These are phyloP conservation scores for Andrena hattorfiana DNA, from an alignment of 2,888 invertebrate species.

Conservation along the genomic window DNA sequence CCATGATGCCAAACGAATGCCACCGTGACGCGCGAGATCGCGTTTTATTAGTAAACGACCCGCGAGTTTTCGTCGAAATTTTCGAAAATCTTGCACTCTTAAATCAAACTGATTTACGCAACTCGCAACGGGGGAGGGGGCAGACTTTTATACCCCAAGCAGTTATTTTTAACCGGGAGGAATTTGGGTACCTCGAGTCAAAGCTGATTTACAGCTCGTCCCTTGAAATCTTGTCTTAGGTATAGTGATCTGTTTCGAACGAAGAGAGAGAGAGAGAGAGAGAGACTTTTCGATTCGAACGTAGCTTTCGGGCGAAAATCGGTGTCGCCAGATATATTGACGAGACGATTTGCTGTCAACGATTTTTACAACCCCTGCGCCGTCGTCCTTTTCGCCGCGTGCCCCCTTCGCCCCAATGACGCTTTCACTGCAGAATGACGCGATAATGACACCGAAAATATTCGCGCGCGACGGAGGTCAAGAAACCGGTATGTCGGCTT, in stretches of 20 bases:
- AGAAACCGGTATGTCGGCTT: conserved; percentile 76
- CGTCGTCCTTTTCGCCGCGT: background rate
- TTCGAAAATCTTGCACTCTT: conserved; percentile 7
- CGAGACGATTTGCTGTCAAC: background rate
- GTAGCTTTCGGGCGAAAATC: background rate
- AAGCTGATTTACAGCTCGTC: conserved; percentile 12
- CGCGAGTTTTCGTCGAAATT: background rate
- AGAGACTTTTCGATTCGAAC: no score
- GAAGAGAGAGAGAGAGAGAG: no score
- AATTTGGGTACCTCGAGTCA: conserved; percentile 15
- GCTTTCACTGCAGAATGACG: conserved; percentile 50
- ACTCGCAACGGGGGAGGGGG: background rate
- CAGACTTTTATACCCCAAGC: background rate
- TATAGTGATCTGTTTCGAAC: background rate
- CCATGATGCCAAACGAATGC: no score
- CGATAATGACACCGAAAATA: conserved; percentile 77
- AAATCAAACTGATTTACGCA: conserved; percentile 27
- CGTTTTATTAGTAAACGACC: no score
- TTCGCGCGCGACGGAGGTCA: conserved; percentile 76
- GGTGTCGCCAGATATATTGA: background rate
- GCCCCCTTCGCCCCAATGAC: background rate
- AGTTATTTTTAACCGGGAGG: conserved; percentile 36
- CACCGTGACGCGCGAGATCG: no score
- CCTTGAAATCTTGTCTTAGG: background rate
- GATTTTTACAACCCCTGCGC: background rate